Evolutionary conservation across 2,888 invertebrate genomes (phyloP), one percentile per base, ranked within the genome.

Genomic region (Nephrocerus scutellatus): DNA sequence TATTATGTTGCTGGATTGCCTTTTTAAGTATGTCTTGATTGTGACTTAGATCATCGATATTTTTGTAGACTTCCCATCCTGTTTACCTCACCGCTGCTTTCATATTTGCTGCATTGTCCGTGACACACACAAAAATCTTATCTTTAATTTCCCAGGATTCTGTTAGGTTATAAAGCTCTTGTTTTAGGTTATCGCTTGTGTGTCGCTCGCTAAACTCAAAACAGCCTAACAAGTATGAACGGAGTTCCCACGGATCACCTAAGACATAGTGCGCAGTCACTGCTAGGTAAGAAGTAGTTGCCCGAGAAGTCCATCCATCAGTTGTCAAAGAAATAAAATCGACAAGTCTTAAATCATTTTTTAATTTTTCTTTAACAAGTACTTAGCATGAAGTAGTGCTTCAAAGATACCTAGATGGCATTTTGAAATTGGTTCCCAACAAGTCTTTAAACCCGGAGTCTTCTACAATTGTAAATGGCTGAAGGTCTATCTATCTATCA

Each of bases 291-390:
- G 38, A 38, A 13, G 21, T 32, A 6, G 30, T 31, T 30, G 37
- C 5, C 2, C 31, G 24, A 20, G 37, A 37, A 20, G 37, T 37
- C 37, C 37, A 38, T 25, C 24, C 30, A 30, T 37, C 37, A 20
- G 30, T 37, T 30, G 30, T 30, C n/a, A 30, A 7, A 6, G 6
- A 21, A 21, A 36, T 36, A 30, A 13, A 36, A 9, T 24, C 23
- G 9, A 5, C 16, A 13, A 2, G 13, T 10, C 14, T 23, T 10
- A 30, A 14, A 6, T 36, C 18, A 14, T 25, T 16, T 18, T 20
- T 37, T 12, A 37, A 24, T 9, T 15, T 30, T 31, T 31, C 30
- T 30, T 24, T 30, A 2, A 30, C 25, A 21, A 23, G 15, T 9
- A 36, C 10, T 36, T 5, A 18, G 9, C 30, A 18, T 37, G 25